A percentile compares a stretch with the other conserved stretches of the same genome.
These are phyloP conservation scores for Blastobasis adustella DNA, from an alignment of 2,888 invertebrate genomes.

Conservation along the genomic window DNA sequence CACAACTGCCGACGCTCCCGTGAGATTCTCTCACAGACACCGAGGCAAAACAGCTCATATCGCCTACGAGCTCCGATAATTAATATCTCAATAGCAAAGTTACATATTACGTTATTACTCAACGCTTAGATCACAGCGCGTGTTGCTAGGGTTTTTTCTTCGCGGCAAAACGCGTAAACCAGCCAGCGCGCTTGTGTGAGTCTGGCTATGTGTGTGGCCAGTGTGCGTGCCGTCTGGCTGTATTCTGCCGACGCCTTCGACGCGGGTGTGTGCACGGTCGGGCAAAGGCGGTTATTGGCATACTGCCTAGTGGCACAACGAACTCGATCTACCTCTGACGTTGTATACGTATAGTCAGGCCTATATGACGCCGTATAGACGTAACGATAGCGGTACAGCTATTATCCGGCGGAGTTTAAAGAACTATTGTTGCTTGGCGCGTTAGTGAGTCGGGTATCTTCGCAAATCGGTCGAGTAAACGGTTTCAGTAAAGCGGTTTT, in stretches of 20 bases:
- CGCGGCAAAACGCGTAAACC: slow-evolving; percentile 4
- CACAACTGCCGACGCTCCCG: no score
- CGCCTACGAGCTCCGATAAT: slow-evolving; percentile 22
- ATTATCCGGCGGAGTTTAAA: slow-evolving; percentile 32
- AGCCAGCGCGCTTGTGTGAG: slow-evolving; percentile 2
- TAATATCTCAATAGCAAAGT: slow-evolving; percentile 37
- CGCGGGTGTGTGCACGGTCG: slow-evolving; percentile 30
- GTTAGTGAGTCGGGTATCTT: background rate
- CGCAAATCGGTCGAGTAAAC: no score
- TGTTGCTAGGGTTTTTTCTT: slow-evolving; percentile 16
- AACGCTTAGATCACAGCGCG: slow-evolving; percentile 19
- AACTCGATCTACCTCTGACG: slow-evolving; percentile 57
- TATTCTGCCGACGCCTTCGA: slow-evolving; percentile 25
- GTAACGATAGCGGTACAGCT: slow-evolving; percentile 36
- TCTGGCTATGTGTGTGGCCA: slow-evolving; percentile 15
- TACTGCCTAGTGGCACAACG: slow-evolving; percentile 71
- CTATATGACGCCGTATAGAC: slow-evolving; percentile 16
- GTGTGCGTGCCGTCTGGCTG: slow-evolving; percentile 16
- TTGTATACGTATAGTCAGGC: slow-evolving; percentile 36
- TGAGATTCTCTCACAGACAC: no score
- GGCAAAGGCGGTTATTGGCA: slow-evolving; percentile 57
- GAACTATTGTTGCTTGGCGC: background rate
- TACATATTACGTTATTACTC: slow-evolving; percentile 38
- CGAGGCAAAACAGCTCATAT: no score
- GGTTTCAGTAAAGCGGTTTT: slow-evolving; percentile 10